A percentile compares a stretch with the other conserved stretches of the same genome.
Evolutionary conservation across 1,140 invertebrate genomes (phyloP).

Genomic region (Arion vulgaris): DNA sequence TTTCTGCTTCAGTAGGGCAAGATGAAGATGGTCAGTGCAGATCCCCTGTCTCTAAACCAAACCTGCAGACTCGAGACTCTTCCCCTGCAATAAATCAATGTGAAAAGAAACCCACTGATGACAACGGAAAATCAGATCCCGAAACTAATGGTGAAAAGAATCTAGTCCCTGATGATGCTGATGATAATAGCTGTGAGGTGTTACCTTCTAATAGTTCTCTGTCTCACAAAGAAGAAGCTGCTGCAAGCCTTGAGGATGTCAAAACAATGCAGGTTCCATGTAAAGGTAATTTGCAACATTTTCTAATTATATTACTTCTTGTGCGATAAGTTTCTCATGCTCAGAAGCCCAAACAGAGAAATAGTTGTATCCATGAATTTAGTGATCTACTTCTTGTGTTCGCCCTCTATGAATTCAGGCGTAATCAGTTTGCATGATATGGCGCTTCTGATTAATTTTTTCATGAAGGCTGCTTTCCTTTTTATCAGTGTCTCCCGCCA

Average conservation of each 20-base stretch:
- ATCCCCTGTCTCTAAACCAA: background rate
- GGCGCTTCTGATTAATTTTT: too few relatives aligned
- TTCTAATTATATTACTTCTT: background rate
- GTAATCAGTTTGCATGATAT: too few relatives aligned
- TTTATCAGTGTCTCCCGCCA: too few relatives aligned
- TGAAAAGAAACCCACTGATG: background rate
- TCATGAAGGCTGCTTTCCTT: too few relatives aligned
- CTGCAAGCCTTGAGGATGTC: slow-evolving; percentile 18
- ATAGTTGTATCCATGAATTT: too few relatives aligned
- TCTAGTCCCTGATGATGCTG: background rate
- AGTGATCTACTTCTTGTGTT: too few relatives aligned
- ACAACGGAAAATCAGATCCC: background rate
- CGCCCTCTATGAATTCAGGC: too few relatives aligned
- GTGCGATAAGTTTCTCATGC: too few relatives aligned
- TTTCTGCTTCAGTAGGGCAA: background rate
- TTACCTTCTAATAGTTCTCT: background rate
- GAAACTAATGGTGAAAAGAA: background rate
- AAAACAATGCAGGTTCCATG: background rate
- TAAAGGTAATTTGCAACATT: too few relatives aligned
- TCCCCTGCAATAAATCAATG: background rate
- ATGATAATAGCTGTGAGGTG: background rate
- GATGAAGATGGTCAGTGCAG: background rate
- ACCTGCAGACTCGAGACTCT: background rate
- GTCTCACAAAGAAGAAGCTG: background rate
- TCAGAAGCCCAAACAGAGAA: too few relatives aligned